These are phyloP conservation scores for Threskiornis aethiopicus DNA, from an alignment of 2,797 vertebrate species.

Conservation along the genomic window DNA sequence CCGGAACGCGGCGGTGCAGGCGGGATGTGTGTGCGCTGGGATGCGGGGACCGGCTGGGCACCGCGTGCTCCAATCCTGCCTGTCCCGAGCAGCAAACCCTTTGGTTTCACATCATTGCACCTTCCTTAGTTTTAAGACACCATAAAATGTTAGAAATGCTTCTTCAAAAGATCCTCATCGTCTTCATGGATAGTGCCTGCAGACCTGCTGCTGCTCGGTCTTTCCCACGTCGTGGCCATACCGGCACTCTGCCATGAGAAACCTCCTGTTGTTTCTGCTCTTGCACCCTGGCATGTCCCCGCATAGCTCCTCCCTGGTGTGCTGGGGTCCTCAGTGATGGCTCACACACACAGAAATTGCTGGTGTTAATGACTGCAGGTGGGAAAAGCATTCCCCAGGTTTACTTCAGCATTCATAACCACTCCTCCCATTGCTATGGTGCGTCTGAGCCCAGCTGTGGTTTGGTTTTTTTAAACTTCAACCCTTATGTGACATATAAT, in stretches of 20 bases:
- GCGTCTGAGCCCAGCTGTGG: neutral
- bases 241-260: neutral
- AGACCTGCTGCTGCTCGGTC: neutral
- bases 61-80: fast-evolving
- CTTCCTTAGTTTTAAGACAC: neutral
- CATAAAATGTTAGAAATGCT: neutral
- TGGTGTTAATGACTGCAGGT: neutral
- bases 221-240: fast-evolving
- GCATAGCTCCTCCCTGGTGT: neutral
- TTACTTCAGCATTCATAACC: neutral
- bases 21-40: neutral
- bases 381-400: neutral
- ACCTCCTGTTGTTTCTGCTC: neutral
- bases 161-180: neutral
- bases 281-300: neutral
- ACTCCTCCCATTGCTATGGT: neutral
- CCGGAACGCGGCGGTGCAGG: fast-evolving
- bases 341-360: neutral
- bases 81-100: neutral
- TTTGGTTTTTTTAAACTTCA: constrained; percentile 32
- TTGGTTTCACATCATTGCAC: neutral
- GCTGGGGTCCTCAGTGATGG: neutral
- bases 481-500: neutral
- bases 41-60: neutral
- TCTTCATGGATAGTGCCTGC: fast-evolving